Percentiles rank a stretch among this genome's conserved stretches.
These are phyloP conservation scores for Megaceryle torquata DNA, from an alignment of 2,113 vertebrate genomes.

Conservation along the genomic window DNA sequence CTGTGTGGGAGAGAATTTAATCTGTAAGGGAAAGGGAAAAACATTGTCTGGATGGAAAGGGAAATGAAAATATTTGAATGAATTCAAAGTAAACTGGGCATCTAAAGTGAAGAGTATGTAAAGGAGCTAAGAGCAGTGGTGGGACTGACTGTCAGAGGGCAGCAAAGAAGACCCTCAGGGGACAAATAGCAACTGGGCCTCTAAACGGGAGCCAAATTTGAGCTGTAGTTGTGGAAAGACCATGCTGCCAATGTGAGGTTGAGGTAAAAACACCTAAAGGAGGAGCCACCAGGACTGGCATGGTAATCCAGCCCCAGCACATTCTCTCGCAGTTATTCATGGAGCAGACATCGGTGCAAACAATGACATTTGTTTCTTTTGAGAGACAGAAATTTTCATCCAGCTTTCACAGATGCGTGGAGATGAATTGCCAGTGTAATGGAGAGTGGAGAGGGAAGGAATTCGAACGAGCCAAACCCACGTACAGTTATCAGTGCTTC, in stretches of 20 bases:
- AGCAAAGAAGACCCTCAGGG: background rate
- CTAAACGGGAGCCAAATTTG: background rate
- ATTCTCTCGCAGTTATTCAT: background rate
- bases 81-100: slow-evolving; percentile 61
- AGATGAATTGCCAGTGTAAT: background rate
- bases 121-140: slow-evolving; percentile 61
- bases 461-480: background rate
- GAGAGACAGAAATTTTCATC: background rate
- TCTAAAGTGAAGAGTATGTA: slow-evolving; percentile 54
- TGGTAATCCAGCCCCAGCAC: background rate
- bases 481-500: slow-evolving; percentile 13
- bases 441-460: slow-evolving; percentile 4
- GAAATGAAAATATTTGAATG: slow-evolving; percentile 74
- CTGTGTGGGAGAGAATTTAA: slow-evolving; percentile 53
- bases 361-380: slow-evolving; percentile 7
- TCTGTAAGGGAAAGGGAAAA: slow-evolving; percentile 61
- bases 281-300: background rate
- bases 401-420: background rate
- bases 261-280: slow-evolving; percentile 10
- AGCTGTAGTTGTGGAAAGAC: background rate
- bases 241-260: background rate
- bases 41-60: slow-evolving; percentile 69
- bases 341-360: background rate
- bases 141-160: slow-evolving; percentile 8
- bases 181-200: background rate